Conservation (phyloP, 2,888 invertebrate species). For the Petrolisthes cinctipes region DNA sequence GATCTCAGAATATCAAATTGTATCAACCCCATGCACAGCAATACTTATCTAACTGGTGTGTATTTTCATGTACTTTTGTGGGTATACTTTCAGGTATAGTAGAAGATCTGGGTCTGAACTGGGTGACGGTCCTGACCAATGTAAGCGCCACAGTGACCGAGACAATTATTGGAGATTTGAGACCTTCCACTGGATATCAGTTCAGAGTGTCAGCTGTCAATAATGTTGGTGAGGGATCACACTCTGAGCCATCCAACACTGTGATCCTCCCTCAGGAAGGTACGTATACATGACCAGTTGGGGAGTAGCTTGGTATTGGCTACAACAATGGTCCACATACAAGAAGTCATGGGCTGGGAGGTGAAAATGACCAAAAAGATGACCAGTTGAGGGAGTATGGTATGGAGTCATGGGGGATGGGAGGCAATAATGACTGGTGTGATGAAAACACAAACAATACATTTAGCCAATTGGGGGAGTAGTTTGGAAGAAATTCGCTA, state of each 20-base stretch:
- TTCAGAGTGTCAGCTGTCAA: slow-evolving; percentile 97
- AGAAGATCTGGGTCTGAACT: slow-evolving; percentile 77
- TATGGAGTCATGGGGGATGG: too few relatives aligned
- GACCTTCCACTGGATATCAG: slow-evolving; percentile 95
- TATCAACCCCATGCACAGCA: too few relatives aligned
- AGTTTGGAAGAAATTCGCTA: too few relatives aligned
- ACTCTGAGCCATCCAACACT: slow-evolving; percentile 89
- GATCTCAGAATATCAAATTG: too few relatives aligned
- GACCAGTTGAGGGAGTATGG: too few relatives aligned
- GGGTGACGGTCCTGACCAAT: slow-evolving; percentile 89
- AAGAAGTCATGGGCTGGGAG: too few relatives aligned
- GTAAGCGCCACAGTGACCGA: slow-evolving; percentile 84
- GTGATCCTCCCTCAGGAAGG: slow-evolving; percentile 96
- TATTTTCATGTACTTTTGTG: too few relatives aligned
- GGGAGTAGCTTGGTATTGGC: slow-evolving; percentile 5
- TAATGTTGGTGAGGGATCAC: slow-evolving; percentile 92
- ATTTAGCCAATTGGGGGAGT: too few relatives aligned
- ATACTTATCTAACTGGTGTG: too few relatives aligned
- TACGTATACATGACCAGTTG: slow-evolving; percentile 71
- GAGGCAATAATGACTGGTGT: too few relatives aligned
- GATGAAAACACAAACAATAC: too few relatives aligned
- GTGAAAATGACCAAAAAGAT: background rate
- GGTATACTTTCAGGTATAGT: slow-evolving; percentile 39
- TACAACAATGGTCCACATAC: slow-evolving; percentile 60
- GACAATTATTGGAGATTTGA: slow-evolving; percentile 85